phyloP scores from a whole-genome alignment of 2,113 vertebrate genomes.

The Menura novaehollandiae region DNA sequence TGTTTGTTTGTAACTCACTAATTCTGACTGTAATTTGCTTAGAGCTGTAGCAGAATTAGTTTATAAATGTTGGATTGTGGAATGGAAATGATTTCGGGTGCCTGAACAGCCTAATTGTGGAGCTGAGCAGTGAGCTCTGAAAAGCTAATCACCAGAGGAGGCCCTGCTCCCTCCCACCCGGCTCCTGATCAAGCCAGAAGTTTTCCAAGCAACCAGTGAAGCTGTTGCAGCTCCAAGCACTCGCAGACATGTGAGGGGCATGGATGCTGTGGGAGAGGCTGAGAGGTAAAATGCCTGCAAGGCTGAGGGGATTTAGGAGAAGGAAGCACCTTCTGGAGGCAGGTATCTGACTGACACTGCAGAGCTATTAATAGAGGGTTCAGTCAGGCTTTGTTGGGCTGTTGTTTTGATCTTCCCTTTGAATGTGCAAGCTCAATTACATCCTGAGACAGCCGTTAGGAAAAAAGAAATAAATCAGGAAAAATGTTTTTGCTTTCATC shows the following conservation, averaged over 20 bases:
- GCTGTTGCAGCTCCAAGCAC: not conserved
- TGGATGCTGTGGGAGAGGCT: not conserved
- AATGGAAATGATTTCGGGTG: not conserved
- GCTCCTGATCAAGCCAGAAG: not conserved
- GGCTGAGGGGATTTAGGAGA: not conserved
- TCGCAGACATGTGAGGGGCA: not conserved
- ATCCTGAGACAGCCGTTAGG: slow-evolving; percentile 29
- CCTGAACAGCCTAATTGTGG: not conserved
- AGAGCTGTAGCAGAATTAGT: not conserved
- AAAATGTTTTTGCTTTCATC: slow-evolving; percentile 43
- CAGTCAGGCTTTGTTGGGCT: slow-evolving; percentile 6
- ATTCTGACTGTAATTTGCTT: slow-evolving; percentile 16
- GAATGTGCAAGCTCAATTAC: slow-evolving; percentile 22
- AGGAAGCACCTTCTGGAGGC: slow-evolving; percentile 20
- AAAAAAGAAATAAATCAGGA: not conserved
- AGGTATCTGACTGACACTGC: not conserved
- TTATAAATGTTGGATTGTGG: not conserved
- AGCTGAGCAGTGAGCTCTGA: slow-evolving; percentile 10
- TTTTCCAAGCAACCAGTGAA: not conserved
- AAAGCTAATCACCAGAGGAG: not conserved
- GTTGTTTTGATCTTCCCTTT: slow-evolving; percentile 57
- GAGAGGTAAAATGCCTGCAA: not conserved
- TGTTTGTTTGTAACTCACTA: not conserved
- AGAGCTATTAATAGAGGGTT: slow-evolving; percentile 47
- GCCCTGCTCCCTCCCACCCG: not conserved